A percentile compares a stretch with the other conserved stretches of the same genome.
These are phyloP conservation scores for Saxicola maurus DNA, from an alignment of 2,797 vertebrate species.

Conservation along the genomic window DNA sequence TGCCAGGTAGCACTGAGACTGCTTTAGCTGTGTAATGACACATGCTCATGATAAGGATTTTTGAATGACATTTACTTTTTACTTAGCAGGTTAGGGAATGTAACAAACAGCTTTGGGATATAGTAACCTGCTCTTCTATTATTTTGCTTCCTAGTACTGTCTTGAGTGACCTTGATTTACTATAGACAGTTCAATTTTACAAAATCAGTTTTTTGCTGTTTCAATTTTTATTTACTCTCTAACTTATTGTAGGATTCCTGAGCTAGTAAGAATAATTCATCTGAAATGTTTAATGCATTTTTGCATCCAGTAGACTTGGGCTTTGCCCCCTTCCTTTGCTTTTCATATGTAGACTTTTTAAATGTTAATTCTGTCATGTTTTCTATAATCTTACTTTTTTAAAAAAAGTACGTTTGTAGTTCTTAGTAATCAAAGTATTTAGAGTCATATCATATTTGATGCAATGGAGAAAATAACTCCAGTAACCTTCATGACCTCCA, in stretches of 20 bases:
- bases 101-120: not conserved
- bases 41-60: not conserved
- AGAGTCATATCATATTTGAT: rapidly evolving
- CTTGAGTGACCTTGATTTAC: not conserved
- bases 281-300: not conserved
- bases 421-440: not conserved
- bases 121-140: not conserved
- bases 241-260: not conserved
- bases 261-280: not conserved
- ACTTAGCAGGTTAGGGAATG: not conserved
- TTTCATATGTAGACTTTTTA: not conserved
- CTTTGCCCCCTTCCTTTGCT: not conserved
- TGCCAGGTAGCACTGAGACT: not conserved
- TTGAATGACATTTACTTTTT: not conserved
- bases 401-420: not conserved
- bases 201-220: not conserved
- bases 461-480: not conserved
- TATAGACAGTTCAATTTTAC: not conserved
- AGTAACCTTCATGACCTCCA: not conserved
- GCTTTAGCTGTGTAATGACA: not conserved
- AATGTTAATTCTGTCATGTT: not conserved
- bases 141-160: not conserved
- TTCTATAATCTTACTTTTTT: not conserved
- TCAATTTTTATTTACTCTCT: not conserved
- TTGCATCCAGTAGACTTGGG: not conserved